These are phyloP conservation scores for Nemurella pictetii DNA, from an alignment of 2,888 invertebrate genomes.

Conservation along the genomic window DNA sequence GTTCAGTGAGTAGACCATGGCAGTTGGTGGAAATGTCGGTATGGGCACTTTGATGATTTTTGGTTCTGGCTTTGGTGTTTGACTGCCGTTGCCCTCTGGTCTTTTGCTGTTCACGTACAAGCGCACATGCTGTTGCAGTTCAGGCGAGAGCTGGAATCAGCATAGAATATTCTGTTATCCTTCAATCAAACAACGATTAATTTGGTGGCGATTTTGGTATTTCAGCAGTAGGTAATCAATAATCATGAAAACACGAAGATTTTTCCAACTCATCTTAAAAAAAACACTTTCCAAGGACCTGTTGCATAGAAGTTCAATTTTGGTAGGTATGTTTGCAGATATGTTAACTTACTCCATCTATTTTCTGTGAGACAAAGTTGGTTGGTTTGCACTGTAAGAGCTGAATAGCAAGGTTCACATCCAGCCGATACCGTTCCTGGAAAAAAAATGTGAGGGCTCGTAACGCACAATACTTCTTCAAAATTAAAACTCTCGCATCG, in stretches of 20 bases:
- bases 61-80: conserved; percentile 54
- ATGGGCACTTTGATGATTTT: conserved; percentile 74
- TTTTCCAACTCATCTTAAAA: too few relatives aligned
- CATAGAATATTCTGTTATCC: too few relatives aligned
- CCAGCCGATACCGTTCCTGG: conserved; percentile 91
- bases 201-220: too few relatives aligned
- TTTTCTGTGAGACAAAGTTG: conserved; percentile 89
- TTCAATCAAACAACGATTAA: too few relatives aligned
- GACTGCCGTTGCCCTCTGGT: conserved; percentile 49
- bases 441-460: conserved; percentile 48
- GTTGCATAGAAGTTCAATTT: too few relatives aligned
- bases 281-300: too few relatives aligned
- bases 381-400: conserved; percentile 93
- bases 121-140: conserved; percentile 88
- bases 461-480: not conserved
- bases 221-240: too few relatives aligned
- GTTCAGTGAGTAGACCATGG: conserved; percentile 70
- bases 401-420: conserved; percentile 91
- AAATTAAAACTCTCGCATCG: not conserved
- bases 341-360: conserved; percentile 79
- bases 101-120: conserved; percentile 71
- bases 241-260: too few relatives aligned
- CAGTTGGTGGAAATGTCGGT: conserved; percentile 81
- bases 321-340: too few relatives aligned
- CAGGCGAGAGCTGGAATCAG: conserved; percentile 74